These are phyloP conservation scores for Ophonus ardosiacus DNA, from an alignment of 2,888 invertebrate genomes.

Conservation along the genomic window DNA sequence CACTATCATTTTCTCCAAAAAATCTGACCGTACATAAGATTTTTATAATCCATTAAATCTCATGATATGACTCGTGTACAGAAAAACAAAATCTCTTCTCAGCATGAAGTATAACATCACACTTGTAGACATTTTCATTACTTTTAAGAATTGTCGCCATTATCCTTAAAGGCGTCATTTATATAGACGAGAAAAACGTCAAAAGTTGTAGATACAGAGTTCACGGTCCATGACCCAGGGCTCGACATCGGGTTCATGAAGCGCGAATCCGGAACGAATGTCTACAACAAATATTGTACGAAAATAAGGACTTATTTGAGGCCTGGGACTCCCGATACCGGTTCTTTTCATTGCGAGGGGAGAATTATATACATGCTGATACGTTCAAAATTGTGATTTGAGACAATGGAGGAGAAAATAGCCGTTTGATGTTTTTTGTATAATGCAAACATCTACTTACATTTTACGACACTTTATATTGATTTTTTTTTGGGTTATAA, in stretches of 20 bases:
- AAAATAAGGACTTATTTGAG: slow-evolving; percentile 48
- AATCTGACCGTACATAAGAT: not conserved
- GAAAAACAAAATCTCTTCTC: slow-evolving; percentile 20
- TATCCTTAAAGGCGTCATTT: slow-evolving; percentile 57
- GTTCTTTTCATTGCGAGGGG: not conserved
- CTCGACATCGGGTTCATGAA: slow-evolving; percentile 37
- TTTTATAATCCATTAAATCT: not conserved
- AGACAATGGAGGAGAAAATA: not conserved
- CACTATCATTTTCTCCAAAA: not conserved
- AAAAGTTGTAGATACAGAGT: slow-evolving; percentile 51
- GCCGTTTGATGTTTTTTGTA: not conserved
- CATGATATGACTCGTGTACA: not conserved
- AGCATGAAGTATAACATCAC: slow-evolving; percentile 13
- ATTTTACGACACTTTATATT: not conserved
- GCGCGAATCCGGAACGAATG: slow-evolving; percentile 57
- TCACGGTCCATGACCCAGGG: slow-evolving; percentile 42
- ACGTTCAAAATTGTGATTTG: not conserved
- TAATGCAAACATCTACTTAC: not conserved
- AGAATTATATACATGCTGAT: not conserved
- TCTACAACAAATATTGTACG: slow-evolving; percentile 51
- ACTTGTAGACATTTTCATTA: slow-evolving; percentile 53
- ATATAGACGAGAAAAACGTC: slow-evolving; percentile 40
- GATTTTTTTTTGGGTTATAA: not conserved
- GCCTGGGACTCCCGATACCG: not conserved
- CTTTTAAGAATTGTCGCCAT: slow-evolving; percentile 53